Evolutionary conservation across 1,140 invertebrate species (phyloP).

Genomic region (Zaprionus inermis): DNA sequence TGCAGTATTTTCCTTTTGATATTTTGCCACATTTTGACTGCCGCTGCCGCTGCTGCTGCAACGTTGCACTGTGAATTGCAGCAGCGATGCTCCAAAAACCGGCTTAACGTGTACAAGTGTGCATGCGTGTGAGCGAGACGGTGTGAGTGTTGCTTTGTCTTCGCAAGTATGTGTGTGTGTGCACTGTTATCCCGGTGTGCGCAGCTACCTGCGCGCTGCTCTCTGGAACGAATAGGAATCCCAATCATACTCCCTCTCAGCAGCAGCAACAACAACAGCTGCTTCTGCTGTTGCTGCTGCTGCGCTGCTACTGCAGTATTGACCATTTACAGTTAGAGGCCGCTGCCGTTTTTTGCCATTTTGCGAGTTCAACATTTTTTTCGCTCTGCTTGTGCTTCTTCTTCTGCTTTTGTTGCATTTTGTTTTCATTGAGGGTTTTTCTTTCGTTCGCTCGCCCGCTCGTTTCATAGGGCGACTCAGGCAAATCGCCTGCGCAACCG

Average conservation of each 20-base stretch:
- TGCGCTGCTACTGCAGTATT: slow-evolving; percentile 18
- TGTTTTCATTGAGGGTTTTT: slow-evolving; percentile 65
- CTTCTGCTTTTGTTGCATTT: slow-evolving; percentile 47
- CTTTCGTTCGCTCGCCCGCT: slow-evolving; percentile 16
- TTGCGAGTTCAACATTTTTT: slow-evolving; percentile 29
- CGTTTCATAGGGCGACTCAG: slow-evolving; percentile 39
- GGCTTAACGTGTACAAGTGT: slow-evolving; percentile 58
- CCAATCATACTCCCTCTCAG: slow-evolving; percentile 31
- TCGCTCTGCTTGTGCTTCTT: slow-evolving; percentile 37
- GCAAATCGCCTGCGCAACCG: slow-evolving; percentile 10
- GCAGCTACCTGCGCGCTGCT: slow-evolving; percentile 10
- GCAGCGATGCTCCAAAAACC: slow-evolving; percentile 57
- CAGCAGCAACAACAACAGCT: slow-evolving; percentile 16
- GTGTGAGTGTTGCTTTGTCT: neutral
- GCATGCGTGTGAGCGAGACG: neutral
- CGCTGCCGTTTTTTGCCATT: slow-evolving; percentile 40
- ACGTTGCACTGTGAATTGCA: slow-evolving; percentile 44
- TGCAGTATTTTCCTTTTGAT: slow-evolving; percentile 25
- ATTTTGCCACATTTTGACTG: slow-evolving; percentile 26
- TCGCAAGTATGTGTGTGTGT: slow-evolving; percentile 28
- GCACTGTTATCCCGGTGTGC: slow-evolving; percentile 42
- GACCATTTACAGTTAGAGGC: slow-evolving; percentile 72
- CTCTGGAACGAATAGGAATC: slow-evolving; percentile 20
- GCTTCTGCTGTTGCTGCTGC: slow-evolving; percentile 16
- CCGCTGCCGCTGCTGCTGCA: slow-evolving; percentile 40